Percentiles rank a stretch among this genome's conserved stretches.
Evolutionary conservation across 2,888 invertebrate genomes (phyloP).

Genomic region (Corythucha ciliata): DNA sequence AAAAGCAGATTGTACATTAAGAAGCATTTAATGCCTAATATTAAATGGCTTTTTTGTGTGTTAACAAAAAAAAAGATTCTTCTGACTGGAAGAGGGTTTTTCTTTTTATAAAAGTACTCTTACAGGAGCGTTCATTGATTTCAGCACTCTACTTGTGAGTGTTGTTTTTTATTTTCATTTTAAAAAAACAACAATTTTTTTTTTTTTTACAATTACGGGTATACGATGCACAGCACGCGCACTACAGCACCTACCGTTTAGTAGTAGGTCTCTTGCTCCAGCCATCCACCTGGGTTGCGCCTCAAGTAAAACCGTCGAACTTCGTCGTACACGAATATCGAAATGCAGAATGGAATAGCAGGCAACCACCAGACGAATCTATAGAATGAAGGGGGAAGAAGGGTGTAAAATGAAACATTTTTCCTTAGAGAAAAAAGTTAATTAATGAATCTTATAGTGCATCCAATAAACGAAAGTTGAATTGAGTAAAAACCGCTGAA

Average conservation of each 20-base stretch:
- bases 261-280: conserved; percentile 98
- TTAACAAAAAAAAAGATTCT: too few species aligned
- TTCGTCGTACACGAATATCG: conserved; percentile 99
- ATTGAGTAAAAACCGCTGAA: too few species aligned
- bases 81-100: background rate
- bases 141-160: background rate
- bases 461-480: too few species aligned
- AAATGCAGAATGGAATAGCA: conserved; percentile 93
- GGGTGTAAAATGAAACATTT: too few species aligned
- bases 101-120: background rate
- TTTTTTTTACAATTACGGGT: background rate
- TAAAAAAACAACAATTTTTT: too few species aligned
- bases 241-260: conserved; percentile 44
- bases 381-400: too few species aligned
- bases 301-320: conserved; percentile 93
- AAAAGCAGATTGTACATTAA: too few species aligned
- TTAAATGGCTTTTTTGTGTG: too few species aligned
- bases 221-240: conserved; percentile 3
- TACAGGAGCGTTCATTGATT: background rate
- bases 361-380: conserved; percentile 99
- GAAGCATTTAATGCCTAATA: too few species aligned
- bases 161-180: background rate
- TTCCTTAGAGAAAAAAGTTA: too few species aligned
- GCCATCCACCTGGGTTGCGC: conserved; percentile 96
- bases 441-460: too few species aligned